Conservation (phyloP, 2,797 vertebrate genomes). For the Acipenser transmontanus region DNA sequence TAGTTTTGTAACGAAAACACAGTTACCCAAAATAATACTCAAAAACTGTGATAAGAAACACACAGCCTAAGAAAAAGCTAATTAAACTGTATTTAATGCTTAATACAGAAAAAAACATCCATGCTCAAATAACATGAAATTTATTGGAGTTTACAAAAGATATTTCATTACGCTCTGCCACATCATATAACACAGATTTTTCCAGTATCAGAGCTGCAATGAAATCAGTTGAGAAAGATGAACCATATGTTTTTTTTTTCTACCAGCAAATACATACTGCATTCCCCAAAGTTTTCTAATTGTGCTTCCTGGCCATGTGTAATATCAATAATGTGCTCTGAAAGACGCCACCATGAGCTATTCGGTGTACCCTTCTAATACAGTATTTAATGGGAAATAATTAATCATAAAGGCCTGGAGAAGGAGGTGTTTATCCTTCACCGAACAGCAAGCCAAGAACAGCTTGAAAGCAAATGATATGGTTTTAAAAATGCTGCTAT, state of each 20-base stretch:
- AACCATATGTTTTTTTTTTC: conserved; percentile 70
- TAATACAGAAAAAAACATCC: no score
- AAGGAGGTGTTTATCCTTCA: conserved; percentile 56
- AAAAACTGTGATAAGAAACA: no score
- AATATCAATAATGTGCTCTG: conserved; percentile 76
- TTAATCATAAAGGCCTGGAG: conserved; percentile 70
- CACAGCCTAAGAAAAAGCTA: no score
- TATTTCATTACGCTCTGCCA: conserved; percentile 78
- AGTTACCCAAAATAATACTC: no score
- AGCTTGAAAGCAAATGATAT: no score
- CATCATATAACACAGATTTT: conserved; percentile 73
- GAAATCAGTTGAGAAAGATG: conserved; percentile 78
- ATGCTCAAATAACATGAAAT: no score
- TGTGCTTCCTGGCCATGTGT: conserved; percentile 62
- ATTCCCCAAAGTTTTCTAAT: conserved; percentile 74
- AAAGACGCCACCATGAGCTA: conserved; percentile 71
- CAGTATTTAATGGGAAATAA: conserved; percentile 83
- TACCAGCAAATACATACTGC: conserved; percentile 58
- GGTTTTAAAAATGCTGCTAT: no score
- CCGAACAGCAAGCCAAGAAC: no score
- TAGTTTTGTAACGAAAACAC: no score
- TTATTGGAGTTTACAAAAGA: conserved; percentile 73
- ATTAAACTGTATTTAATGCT: no score
- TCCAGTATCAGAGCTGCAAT: conserved; percentile 75
- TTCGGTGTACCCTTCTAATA: conserved; percentile 78